Evolutionary conservation across 2,113 vertebrate genomes (phyloP).

Genomic region (Ceyx margarethae): DNA sequence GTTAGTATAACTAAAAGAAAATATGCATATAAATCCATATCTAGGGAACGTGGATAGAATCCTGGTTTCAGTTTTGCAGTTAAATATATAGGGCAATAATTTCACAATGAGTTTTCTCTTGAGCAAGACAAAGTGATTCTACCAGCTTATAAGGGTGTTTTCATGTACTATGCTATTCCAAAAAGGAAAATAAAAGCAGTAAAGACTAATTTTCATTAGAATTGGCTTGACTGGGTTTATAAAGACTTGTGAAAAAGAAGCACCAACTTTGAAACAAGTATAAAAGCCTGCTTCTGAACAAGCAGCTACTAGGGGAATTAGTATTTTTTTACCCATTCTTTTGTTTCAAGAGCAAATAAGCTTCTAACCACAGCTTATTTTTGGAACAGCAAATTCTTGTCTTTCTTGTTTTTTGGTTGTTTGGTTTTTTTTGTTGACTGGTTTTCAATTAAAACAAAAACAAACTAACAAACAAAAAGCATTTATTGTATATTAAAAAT

Average conservation of each 20-base stretch:
- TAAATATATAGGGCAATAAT: not conserved
- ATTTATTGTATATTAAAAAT: constrained; percentile 4
- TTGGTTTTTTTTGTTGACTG: not conserved
- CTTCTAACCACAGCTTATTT: not conserved
- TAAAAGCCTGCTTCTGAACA: not conserved
- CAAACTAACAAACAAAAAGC: not conserved
- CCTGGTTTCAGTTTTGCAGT: not conserved
- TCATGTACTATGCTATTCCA: not conserved
- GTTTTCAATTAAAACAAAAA: too few species aligned
- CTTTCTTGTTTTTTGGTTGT: not conserved
- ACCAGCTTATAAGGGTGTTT: not conserved
- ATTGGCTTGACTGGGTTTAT: not conserved
- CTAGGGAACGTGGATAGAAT: not conserved
- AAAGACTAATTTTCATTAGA: not conserved
- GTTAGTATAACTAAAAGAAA: not conserved
- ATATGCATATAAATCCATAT: not conserved
- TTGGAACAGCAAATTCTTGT: not conserved
- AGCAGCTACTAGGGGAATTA: not conserved
- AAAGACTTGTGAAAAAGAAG: not conserved
- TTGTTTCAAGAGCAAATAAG: not conserved
- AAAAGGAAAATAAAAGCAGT: not conserved
- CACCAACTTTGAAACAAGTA: not conserved
- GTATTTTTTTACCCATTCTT: not conserved
- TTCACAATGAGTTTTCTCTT: not conserved
- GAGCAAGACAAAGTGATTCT: not conserved